phyloP scores from a whole-genome alignment of 2,888 invertebrate species.

The Nymphalis polychloros region DNA sequence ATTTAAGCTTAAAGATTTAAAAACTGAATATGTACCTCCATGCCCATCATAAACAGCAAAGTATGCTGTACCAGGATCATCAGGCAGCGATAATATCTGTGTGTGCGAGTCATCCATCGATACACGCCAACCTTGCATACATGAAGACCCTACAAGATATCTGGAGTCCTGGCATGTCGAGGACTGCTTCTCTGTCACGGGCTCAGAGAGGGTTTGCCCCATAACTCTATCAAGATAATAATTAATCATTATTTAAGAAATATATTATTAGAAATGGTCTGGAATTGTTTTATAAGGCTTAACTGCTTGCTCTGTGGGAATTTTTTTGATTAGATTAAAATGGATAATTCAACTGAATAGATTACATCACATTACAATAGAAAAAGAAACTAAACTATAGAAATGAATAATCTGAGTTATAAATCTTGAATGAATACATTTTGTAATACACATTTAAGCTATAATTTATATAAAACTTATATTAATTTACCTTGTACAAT shows the following conservation, averaged over 20 bases:
- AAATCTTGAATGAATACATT: too few species aligned
- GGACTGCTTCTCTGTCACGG: constrained; percentile 94
- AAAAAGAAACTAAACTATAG: too few species aligned
- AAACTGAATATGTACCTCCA: constrained; percentile 82
- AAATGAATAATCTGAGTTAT: too few species aligned
- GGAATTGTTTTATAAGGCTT: too few species aligned
- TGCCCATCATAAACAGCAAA: constrained; percentile 99
- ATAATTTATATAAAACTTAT: too few species aligned
- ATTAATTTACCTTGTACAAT: neutral
- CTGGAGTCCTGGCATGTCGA: constrained; percentile 88
- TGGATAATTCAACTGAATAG: too few species aligned
- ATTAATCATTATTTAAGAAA: too few species aligned
- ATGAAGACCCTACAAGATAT: constrained; percentile 94
- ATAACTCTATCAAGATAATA: constrained; percentile 77
- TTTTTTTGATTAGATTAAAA: too few species aligned
- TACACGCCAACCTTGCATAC: constrained; percentile 99
- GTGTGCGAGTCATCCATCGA: constrained; percentile 99
- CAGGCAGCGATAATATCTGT: constrained; percentile 94
- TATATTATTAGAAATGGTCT: too few species aligned
- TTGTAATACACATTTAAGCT: too few species aligned
- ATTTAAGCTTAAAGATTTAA: neutral
- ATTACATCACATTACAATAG: too few species aligned
- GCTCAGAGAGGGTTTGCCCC: constrained; percentile 99
- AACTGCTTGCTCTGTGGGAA: too few species aligned
- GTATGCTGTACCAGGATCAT: constrained; percentile 95